A percentile compares a stretch with the other conserved stretches of the same genome.
These are phyloP conservation scores for Drosophila rhopaloa DNA, from an alignment of 1,140 invertebrate species.

Conservation along the genomic window DNA sequence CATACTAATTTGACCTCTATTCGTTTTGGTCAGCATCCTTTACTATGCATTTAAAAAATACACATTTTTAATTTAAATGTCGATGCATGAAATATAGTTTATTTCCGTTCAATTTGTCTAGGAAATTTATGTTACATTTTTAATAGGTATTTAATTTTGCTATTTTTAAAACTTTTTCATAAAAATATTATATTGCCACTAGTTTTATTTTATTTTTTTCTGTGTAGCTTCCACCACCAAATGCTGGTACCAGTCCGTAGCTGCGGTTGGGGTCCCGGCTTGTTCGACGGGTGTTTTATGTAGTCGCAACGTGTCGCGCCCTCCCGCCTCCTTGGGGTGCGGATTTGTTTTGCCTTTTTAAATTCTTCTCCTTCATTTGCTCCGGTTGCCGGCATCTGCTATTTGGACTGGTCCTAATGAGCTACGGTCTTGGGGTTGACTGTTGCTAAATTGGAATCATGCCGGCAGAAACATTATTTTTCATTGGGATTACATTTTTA, in stretches of 20 bases:
- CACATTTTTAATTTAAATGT: too few relatives aligned
- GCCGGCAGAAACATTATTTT: conserved; percentile 79
- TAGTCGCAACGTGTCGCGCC: conserved; percentile 68
- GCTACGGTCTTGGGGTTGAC: conserved; percentile 51
- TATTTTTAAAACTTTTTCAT: too few relatives aligned
- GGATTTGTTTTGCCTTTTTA: conserved; percentile 84
- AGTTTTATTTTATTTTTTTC: background rate
- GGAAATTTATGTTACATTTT: too few relatives aligned
- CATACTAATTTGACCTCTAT: too few relatives aligned
- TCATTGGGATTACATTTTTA: conserved; percentile 84
- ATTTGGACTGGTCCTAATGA: conserved; percentile 60
- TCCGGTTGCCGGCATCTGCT: conserved; percentile 51
- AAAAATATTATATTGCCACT: background rate
- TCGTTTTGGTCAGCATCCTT: too few relatives aligned
- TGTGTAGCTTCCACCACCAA: conserved; percentile 17
- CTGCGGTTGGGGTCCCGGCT: conserved; percentile 57
- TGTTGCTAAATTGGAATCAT: conserved; percentile 76
- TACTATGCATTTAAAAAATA: too few relatives aligned
- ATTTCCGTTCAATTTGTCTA: too few relatives aligned
- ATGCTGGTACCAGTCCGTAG: conserved; percentile 31
- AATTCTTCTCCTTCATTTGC: conserved; percentile 84
- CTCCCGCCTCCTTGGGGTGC: conserved; percentile 25
- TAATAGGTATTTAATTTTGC: too few relatives aligned
- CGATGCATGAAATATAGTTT: too few relatives aligned
- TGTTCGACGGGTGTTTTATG: conserved; percentile 74